A percentile compares a stretch with the other conserved stretches of the same genome.
Conservation (phyloP, 2,797 vertebrate species). For the Cryptoprocta ferox region DNA sequence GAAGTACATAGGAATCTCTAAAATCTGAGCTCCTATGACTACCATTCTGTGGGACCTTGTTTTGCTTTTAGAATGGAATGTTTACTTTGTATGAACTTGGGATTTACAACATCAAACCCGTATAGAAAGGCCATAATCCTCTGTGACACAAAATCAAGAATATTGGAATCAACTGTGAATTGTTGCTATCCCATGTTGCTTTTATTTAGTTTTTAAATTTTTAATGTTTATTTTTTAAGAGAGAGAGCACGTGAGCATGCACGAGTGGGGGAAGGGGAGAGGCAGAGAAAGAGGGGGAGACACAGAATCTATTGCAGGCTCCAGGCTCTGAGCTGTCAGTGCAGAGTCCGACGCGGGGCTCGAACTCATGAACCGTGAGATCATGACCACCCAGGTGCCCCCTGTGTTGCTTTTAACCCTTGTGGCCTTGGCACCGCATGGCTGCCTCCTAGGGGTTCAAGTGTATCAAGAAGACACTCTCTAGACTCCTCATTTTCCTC, state of each 20-base stretch:
- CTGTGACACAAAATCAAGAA: not conserved
- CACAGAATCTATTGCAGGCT: no score
- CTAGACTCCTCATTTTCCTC: not conserved
- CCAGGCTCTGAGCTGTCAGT: no score
- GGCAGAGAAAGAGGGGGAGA: no score
- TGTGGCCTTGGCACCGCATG: not conserved
- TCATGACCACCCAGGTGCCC: no score
- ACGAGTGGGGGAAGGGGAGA: no score
- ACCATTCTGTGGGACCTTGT: not conserved
- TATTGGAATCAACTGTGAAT: not conserved
- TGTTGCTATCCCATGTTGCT: not conserved
- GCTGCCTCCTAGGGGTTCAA: not conserved
- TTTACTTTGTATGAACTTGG: not conserved
- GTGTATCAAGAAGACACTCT: not conserved
- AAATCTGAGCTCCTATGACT: not conserved
- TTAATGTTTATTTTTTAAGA: no score
- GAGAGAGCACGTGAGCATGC: no score
- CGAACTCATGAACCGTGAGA: no score
- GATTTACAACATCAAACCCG: not conserved
- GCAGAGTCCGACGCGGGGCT: no score
- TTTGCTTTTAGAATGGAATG: not conserved
- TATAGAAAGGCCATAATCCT: not conserved
- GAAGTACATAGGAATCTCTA: not conserved
- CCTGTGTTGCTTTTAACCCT: not conserved
- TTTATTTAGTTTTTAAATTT: not conserved